These are phyloP conservation scores for Cyrtorhinus lividipennis DNA, from an alignment of 1,140 invertebrate genomes.

Conservation along the genomic window DNA sequence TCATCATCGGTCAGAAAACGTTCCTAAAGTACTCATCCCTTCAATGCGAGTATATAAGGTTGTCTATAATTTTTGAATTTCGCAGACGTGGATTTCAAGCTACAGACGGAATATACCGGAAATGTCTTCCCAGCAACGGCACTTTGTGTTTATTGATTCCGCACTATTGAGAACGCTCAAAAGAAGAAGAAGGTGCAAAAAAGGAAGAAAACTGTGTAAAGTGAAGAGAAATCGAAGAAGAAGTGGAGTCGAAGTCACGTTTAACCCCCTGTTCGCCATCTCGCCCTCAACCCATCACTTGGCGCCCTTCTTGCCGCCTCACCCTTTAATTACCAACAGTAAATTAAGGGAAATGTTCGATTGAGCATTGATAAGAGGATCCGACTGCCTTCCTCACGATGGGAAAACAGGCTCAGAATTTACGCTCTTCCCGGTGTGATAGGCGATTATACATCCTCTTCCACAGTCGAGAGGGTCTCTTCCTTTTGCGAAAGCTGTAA, in stretches of 20 bases:
- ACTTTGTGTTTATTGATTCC: too few species aligned
- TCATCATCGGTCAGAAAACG: too few species aligned
- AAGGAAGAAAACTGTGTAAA: too few species aligned
- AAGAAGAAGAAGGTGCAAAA: too few species aligned
- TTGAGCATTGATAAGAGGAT: slow-evolving; percentile 18
- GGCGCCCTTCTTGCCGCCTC: neutral
- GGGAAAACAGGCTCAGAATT: slow-evolving; percentile 16
- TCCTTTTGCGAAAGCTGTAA: slow-evolving; percentile 12
- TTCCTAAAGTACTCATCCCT: too few species aligned
- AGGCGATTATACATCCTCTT: slow-evolving; percentile 14
- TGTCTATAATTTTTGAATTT: too few species aligned
- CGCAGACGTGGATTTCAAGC: too few species aligned
- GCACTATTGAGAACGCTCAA: too few species aligned
- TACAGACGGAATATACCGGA: too few species aligned
- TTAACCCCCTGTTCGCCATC: neutral
- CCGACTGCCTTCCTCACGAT: neutral
- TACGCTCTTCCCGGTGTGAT: slow-evolving; percentile 15
- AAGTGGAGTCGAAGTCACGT: neutral
- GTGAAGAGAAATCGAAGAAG: neutral
- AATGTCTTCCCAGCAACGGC: too few species aligned
- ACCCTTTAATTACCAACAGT: slow-evolving; percentile 19
- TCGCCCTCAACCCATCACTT: neutral
- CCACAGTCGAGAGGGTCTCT: slow-evolving; percentile 4
- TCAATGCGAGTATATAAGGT: too few species aligned
- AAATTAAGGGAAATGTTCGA: slow-evolving; percentile 21